Evolutionary conservation across 2,888 invertebrate species (phyloP).

Genomic region (Dryococelus australis): DNA sequence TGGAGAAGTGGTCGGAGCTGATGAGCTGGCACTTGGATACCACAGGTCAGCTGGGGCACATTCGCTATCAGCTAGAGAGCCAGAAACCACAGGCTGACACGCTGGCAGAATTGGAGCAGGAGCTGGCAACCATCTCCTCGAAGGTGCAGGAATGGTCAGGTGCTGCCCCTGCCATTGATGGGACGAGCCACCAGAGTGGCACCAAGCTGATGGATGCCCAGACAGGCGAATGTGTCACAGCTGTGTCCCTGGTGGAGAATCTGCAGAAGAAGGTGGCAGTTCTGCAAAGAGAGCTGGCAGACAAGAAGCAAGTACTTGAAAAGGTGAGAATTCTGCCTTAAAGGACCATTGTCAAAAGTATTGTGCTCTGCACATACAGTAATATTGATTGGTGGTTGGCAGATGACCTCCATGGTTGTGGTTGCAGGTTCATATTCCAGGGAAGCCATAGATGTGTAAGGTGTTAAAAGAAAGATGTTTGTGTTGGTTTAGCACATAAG

Average conservation of each 20-base stretch:
- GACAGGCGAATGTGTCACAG: constrained; percentile 75
- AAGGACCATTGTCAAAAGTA: no score
- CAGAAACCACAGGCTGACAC: constrained; percentile 75
- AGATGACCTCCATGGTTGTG: no score
- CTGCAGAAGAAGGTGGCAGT: constrained; percentile 74
- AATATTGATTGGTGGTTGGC: no score
- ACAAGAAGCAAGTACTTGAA: constrained; percentile 72
- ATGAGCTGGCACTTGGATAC: constrained; percentile 83
- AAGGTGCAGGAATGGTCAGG: constrained; percentile 48
- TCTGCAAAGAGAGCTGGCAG: constrained; percentile 70
- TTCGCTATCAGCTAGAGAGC: constrained; percentile 81
- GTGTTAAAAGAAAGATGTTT: no score
- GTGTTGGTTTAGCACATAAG: no score
- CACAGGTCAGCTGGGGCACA: constrained; percentile 78
- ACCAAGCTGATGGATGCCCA: constrained; percentile 73
- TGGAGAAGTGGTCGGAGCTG: constrained; percentile 86
- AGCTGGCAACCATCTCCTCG: constrained; percentile 52
- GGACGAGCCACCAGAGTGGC: constrained; percentile 59
- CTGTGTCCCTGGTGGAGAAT: constrained; percentile 69
- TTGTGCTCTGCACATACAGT: no score
- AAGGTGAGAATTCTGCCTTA: constrained; percentile 61
- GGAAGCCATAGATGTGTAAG: no score
- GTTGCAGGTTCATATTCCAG: no score
- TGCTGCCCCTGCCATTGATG: constrained; percentile 49
- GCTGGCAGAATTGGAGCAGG: constrained; percentile 62